phyloP scores from a whole-genome alignment of 1,140 invertebrate species.

The Galleria mellonella region DNA sequence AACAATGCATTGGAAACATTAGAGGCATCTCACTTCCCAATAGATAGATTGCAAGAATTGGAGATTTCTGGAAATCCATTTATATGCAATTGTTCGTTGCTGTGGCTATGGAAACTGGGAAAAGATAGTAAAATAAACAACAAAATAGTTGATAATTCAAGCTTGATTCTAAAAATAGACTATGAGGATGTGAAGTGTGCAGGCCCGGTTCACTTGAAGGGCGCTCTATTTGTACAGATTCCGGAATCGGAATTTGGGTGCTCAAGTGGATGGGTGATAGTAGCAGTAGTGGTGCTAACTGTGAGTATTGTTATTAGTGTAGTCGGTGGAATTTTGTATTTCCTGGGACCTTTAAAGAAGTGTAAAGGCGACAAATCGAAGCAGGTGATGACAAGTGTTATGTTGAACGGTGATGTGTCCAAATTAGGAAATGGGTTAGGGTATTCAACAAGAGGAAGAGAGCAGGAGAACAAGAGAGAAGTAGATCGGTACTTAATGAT shows the following conservation, averaged over 20 bases:
- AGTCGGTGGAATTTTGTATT: constrained; percentile 74
- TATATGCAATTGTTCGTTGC: constrained; percentile 89
- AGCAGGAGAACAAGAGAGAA: constrained; percentile 68
- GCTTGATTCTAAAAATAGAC: constrained; percentile 60
- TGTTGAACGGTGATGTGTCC: constrained; percentile 66
- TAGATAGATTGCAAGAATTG: constrained; percentile 81
- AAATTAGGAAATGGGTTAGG: constrained; percentile 70
- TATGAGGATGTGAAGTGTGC: constrained; percentile 75
- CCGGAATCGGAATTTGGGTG: constrained; percentile 77
- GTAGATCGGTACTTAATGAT: constrained; percentile 76
- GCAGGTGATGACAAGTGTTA: constrained; percentile 69
- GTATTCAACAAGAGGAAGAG: constrained; percentile 61
- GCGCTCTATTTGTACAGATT: constrained; percentile 68
- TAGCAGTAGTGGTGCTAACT: constrained; percentile 73
- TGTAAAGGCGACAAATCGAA: constrained; percentile 73
- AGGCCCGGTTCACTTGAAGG: constrained; percentile 70
- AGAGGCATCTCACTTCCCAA: constrained; percentile 86
- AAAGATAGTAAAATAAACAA: constrained; percentile 69
- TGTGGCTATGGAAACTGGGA: constrained; percentile 88
- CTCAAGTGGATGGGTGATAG: constrained; percentile 76
- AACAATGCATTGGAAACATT: constrained; percentile 82
- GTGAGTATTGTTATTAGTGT: constrained; percentile 75
- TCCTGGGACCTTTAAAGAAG: constrained; percentile 72
- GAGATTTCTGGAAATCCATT: constrained; percentile 88
- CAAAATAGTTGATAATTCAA: constrained; percentile 48